Conservation (phyloP, 1,140 invertebrate genomes). For the Hylyphantes graminicola region DNA sequence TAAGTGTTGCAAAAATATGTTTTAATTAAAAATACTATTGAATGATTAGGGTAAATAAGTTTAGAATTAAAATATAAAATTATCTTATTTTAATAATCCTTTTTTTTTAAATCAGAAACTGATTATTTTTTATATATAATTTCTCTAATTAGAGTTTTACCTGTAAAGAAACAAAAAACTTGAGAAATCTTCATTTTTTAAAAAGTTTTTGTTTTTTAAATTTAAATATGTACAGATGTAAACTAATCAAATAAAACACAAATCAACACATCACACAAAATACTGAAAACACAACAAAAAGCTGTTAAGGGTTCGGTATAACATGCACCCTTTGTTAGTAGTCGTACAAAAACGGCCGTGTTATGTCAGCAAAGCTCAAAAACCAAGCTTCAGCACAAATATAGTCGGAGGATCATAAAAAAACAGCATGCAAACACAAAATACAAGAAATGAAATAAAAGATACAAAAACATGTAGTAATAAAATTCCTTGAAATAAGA, state of each 20-base stretch:
- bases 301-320: constrained; percentile 31
- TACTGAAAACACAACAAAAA: background rate
- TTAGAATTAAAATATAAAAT: too few relatives aligned
- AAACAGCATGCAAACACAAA: constrained; percentile 47
- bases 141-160: too few relatives aligned
- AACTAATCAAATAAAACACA: background rate
- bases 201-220: too few relatives aligned
- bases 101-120: too few relatives aligned
- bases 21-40: too few relatives aligned
- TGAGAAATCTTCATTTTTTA: too few relatives aligned
- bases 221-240: too few relatives aligned
- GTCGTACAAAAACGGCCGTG: constrained; percentile 49
- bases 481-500: background rate
- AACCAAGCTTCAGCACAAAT: constrained; percentile 53
- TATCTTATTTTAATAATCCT: too few relatives aligned
- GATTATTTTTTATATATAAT: too few relatives aligned
- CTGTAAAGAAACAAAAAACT: too few relatives aligned
- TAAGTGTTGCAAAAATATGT: too few relatives aligned
- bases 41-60: too few relatives aligned
- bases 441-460: constrained; percentile 15
- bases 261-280: constrained; percentile 6
- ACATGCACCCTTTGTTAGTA: constrained; percentile 55
- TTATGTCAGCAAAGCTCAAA: constrained; percentile 59
- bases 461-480: background rate
- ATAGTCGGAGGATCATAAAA: constrained; percentile 2